These are phyloP conservation scores for Todiramphus chloris DNA, from an alignment of 2,113 vertebrate genomes.

Conservation along the genomic window DNA sequence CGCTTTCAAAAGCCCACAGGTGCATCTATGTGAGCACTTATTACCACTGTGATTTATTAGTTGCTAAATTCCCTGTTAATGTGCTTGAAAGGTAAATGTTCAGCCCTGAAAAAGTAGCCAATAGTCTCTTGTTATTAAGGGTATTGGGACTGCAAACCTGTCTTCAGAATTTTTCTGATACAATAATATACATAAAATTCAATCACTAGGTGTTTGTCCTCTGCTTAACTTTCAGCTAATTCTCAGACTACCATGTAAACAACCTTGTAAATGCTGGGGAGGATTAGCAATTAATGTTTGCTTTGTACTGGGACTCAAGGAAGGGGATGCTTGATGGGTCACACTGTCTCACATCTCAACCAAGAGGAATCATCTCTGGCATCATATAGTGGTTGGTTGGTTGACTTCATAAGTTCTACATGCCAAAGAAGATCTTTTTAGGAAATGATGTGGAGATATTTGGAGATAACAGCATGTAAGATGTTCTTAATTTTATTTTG, in stretches of 20 bases:
- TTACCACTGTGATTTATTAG: background rate
- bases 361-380: background rate
- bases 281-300: background rate
- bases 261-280: fast-evolving
- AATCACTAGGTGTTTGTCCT: background rate
- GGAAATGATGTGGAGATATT: background rate
- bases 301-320: background rate
- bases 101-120: background rate
- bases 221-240: background rate
- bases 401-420: background rate
- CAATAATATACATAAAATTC: background rate
- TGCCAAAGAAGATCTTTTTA: background rate
- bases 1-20: background rate
- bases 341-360: background rate
- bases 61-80: background rate
- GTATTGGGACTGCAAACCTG: background rate
- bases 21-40: background rate
- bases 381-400: background rate
- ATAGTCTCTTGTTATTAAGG: background rate
- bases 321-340: background rate
- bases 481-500: background rate
- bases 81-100: background rate
- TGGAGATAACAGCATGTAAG: background rate
- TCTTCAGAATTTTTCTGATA: background rate
- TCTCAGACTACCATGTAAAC: background rate